These are phyloP conservation scores for Ormyrus nitidulus DNA, from an alignment of 2,888 invertebrate species.

Conservation along the genomic window DNA sequence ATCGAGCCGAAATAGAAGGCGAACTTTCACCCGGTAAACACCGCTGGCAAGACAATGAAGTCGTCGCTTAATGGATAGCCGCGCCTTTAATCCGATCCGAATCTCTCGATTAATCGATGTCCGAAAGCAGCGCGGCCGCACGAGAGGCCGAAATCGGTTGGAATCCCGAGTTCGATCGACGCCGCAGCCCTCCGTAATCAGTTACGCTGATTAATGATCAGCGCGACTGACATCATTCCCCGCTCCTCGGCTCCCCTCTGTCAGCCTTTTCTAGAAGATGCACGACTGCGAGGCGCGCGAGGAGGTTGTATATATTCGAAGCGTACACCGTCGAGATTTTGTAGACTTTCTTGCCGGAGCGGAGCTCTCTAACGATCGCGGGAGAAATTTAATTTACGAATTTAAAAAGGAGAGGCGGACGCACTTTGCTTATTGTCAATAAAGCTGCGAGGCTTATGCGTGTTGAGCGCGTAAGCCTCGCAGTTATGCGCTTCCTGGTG, in stretches of 20 bases:
- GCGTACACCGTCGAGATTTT: background rate
- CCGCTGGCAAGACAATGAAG: constrained; percentile 1
- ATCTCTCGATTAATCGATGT: constrained; percentile 45
- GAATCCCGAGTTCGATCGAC: constrained; percentile 32
- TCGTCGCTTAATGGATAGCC: constrained; percentile 10
- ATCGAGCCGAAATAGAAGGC: constrained; percentile 19
- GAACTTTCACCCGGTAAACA: background rate
- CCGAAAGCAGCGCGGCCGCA: background rate
- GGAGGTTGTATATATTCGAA: background rate
- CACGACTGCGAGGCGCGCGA: background rate
- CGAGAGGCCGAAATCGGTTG: constrained; percentile 35
- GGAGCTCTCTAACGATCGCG: background rate
- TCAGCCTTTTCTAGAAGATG: constrained; percentile 27
- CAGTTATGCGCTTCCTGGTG: no score
- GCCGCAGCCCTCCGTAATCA: constrained; percentile 62
- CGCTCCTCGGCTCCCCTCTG: background rate
- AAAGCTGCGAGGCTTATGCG: background rate
- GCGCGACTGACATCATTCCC: constrained; percentile 50
- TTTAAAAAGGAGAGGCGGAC: constrained; percentile 5
- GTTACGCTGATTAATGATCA: constrained; percentile 68
- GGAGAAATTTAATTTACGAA: constrained; percentile 29
- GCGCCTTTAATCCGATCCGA: constrained; percentile 24
- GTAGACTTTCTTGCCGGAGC: background rate
- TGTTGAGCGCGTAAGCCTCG: background rate
- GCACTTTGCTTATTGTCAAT: constrained; percentile 6